Evolutionary conservation across 2,113 vertebrate species (phyloP).

Genomic region (Irena cyanogastra): DNA sequence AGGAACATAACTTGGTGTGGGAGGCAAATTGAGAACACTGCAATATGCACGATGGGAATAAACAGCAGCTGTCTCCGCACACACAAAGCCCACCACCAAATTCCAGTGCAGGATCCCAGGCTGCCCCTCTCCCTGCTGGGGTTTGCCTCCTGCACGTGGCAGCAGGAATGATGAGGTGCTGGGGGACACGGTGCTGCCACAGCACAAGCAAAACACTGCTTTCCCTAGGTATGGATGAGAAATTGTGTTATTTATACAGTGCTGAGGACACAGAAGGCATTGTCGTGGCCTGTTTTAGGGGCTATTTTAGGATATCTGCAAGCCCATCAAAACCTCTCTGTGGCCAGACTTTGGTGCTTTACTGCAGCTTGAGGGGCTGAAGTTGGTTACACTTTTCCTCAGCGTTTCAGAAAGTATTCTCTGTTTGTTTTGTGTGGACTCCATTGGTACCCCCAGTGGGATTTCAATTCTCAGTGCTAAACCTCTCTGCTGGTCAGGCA

Average conservation of each 20-base stretch:
- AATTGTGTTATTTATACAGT: background rate
- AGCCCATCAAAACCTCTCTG: background rate
- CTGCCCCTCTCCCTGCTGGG: background rate
- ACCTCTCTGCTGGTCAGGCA: background rate
- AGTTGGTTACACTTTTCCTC: background rate
- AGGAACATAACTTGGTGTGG: slow-evolving; percentile 11
- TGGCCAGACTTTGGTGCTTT: background rate
- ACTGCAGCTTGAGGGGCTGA: background rate
- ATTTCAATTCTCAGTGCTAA: background rate
- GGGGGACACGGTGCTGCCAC: background rate
- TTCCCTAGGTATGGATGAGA: background rate
- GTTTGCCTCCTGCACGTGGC: rapidly evolving
- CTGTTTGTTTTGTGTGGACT: background rate
- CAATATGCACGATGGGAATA: background rate
- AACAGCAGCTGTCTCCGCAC: slow-evolving; percentile 37
- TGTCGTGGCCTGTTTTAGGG: background rate
- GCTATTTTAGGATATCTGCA: background rate
- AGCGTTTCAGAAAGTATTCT: background rate
- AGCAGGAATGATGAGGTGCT: background rate
- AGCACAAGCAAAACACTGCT: background rate
- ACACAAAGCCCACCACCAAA: background rate
- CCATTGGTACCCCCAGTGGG: background rate
- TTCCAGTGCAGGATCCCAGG: background rate
- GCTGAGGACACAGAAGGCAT: background rate
- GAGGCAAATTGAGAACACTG: slow-evolving; percentile 39